Conservation (phyloP, 2,113 vertebrate species). For the Phainopepla nitens region DNA sequence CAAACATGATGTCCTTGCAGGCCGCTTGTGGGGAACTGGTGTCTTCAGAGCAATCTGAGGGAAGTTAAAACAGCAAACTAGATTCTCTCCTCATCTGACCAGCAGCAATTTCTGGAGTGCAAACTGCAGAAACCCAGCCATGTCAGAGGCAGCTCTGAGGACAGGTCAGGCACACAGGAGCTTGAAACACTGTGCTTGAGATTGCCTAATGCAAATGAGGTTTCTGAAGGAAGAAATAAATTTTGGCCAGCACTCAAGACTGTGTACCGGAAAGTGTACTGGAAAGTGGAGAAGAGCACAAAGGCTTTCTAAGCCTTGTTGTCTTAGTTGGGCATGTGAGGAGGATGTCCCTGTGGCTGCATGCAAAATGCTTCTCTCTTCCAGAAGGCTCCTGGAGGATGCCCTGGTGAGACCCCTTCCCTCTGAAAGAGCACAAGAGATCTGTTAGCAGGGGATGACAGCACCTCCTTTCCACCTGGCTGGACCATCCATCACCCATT, state of each 20-base stretch:
- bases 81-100: not conserved
- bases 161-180: not conserved
- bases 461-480: not conserved
- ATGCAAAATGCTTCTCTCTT: not conserved
- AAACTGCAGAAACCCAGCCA: not conserved
- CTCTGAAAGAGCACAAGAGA: rapidly evolving
- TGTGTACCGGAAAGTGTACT: not conserved
- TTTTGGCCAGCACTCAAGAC: not conserved
- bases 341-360: not conserved
- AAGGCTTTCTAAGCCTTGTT: not conserved
- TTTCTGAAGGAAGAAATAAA: not conserved
- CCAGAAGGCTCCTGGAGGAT: not conserved
- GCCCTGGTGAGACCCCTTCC: not conserved
- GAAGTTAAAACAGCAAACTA: not conserved
- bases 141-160: not conserved
- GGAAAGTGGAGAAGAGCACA: not conserved
- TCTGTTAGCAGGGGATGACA: not conserved
- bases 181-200: not conserved
- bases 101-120: not conserved
- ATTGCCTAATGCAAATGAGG: not conserved
- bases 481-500: not conserved
- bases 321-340: not conserved
- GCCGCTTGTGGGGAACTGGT: rapidly evolving
- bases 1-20: not conserved
- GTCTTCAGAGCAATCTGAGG: not conserved